These are phyloP conservation scores for Pionites leucogaster DNA, from an alignment of 2,113 vertebrate species.

Conservation along the genomic window DNA sequence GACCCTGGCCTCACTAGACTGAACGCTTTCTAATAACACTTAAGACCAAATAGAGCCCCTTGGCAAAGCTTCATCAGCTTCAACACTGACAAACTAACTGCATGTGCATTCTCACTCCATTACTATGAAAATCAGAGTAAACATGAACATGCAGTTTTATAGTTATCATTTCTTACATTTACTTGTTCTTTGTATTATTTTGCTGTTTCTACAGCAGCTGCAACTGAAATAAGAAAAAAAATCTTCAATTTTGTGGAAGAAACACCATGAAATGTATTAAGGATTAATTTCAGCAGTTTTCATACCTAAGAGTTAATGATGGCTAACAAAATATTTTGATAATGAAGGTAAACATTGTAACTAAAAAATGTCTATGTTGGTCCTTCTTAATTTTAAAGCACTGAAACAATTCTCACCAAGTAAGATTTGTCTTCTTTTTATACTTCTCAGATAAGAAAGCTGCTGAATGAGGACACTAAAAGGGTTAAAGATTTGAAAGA, in stretches of 20 bases:
- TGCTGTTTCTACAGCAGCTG: neutral
- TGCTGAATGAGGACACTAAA: neutral
- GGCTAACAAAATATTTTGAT: neutral
- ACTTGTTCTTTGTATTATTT: neutral
- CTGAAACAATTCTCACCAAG: neutral
- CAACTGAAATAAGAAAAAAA: neutral
- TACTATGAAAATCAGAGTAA: neutral
- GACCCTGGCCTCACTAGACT: neutral
- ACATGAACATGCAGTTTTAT: neutral
- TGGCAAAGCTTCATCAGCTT: neutral
- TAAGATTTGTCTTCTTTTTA: neutral
- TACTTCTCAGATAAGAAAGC: neutral
- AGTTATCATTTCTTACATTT: neutral
- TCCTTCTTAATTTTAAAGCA: neutral
- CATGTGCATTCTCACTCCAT: neutral
- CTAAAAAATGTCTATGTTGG: neutral
- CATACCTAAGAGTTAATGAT: neutral
- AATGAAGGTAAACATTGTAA: neutral
- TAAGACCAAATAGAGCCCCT: neutral
- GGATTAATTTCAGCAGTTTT: neutral
- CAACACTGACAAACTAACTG: neutral
- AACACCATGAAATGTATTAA: neutral
- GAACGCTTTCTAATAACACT: neutral
- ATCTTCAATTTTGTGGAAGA: neutral
- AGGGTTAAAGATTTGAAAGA: neutral